phyloP scores from a whole-genome alignment of 1,140 invertebrate species.

The Pemphigus obesinymphae region DNA sequence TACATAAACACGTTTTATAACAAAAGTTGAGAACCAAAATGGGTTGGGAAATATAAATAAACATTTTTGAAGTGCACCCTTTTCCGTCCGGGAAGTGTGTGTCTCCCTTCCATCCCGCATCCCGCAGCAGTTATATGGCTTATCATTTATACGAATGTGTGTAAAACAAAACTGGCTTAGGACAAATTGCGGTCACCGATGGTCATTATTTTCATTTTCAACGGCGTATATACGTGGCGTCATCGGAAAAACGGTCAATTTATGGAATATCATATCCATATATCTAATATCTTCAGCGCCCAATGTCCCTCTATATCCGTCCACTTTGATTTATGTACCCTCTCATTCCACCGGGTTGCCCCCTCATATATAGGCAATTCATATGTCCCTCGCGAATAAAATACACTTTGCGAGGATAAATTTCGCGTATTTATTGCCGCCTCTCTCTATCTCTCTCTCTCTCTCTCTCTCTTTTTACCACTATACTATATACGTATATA shows the following conservation, averaged over 20 bases:
- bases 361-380: not conserved
- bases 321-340: slow-evolving; percentile 24
- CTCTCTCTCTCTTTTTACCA: not conserved
- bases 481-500: not conserved
- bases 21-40: not conserved
- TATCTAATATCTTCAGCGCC: slow-evolving; percentile 29
- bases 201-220: slow-evolving; percentile 39
- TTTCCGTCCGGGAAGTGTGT: not conserved
- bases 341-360: not conserved
- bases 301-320: slow-evolving; percentile 20
- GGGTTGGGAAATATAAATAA: not conserved
- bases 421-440: slow-evolving; percentile 29
- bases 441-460: not conserved
- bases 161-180: slow-evolving; percentile 25
- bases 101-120: not conserved
- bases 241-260: slow-evolving; percentile 40
- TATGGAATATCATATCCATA: slow-evolving; percentile 35
- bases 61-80: not conserved
- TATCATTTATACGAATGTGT: not conserved
- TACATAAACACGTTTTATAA: too few relatives aligned
- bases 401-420: slow-evolving; percentile 27
- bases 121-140: not conserved
- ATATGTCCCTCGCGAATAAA: slow-evolving; percentile 37
- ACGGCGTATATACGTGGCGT: slow-evolving; percentile 1
- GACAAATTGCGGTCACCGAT: slow-evolving; percentile 38